A percentile compares a stretch with the other conserved stretches of the same genome.
These are phyloP conservation scores for Tryphoninae sp. DNA, from an alignment of 2,888 invertebrate genomes.

Conservation along the genomic window DNA sequence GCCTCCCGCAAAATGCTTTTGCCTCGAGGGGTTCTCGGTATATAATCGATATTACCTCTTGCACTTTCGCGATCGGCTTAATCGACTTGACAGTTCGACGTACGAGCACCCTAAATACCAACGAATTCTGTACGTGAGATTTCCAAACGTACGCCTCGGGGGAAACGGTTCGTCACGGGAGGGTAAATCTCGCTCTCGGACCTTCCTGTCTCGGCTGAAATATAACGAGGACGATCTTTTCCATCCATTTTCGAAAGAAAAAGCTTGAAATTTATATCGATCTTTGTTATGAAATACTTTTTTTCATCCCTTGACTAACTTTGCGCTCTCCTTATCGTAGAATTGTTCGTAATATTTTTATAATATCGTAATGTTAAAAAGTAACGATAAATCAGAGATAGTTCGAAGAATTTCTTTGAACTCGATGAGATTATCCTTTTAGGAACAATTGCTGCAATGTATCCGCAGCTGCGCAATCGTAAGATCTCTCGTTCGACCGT, in stretches of 20 bases:
- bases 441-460: conserved; percentile 77
- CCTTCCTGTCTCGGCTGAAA: conserved; percentile 9
- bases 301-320: neutral
- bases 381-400: neutral
- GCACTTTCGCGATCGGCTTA: conserved; percentile 51
- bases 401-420: neutral
- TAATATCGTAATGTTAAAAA: neutral
- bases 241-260: conserved; percentile 28
- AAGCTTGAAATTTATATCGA: conserved; percentile 15
- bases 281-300: neutral
- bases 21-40: conserved; percentile 42
- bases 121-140: conserved; percentile 7
- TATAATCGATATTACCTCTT: conserved; percentile 56
- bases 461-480: conserved; percentile 72
- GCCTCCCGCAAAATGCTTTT: conserved; percentile 52
- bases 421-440: conserved; percentile 68
- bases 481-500: conserved; percentile 70
- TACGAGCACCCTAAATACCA: conserved; percentile 32
- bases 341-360: neutral
- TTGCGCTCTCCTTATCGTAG: neutral
- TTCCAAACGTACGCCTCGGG: neutral
- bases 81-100: conserved; percentile 60
- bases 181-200: conserved; percentile 42
- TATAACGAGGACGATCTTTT: conserved; percentile 20
- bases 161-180: conserved; percentile 45